Evolutionary conservation across 30 jellyfish, hydroid and myxozoan genomes (phyloP).

Genomic region (Aurelia aurita complex sp. Pacific): DNA sequence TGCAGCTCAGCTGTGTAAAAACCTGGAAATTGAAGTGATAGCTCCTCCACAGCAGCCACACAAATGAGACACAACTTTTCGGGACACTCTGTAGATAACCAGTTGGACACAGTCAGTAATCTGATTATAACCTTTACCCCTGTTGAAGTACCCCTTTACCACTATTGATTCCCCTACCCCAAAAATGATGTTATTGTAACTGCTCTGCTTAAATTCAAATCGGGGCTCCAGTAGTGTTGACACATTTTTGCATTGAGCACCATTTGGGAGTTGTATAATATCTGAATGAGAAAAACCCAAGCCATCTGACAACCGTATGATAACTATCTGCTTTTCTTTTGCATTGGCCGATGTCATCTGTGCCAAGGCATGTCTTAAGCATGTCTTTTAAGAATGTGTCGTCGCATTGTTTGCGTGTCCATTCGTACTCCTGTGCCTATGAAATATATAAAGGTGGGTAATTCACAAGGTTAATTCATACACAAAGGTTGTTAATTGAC

Average conservation of each 20-base stretch:
- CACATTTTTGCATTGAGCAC: conserved; percentile 23
- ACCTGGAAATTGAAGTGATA: too few relatives aligned
- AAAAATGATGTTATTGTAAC: neutral
- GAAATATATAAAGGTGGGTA: neutral
- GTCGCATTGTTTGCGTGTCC: conserved; percentile 40
- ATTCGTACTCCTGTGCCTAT: conserved; percentile 30
- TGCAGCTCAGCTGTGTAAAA: too few relatives aligned
- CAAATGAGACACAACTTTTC: too few relatives aligned
- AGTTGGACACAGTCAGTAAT: too few relatives aligned
- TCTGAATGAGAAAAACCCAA: conserved; percentile 22
- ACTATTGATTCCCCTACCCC: neutral
- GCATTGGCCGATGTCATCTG: neutral
- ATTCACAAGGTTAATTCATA: neutral
- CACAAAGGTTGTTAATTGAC: neutral
- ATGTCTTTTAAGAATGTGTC: conserved; percentile 13
- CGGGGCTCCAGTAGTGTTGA: neutral
- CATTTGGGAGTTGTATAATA: conserved; percentile 12
- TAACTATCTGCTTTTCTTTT: conserved; percentile 6
- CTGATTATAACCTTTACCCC: too few relatives aligned
- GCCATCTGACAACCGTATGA: neutral
- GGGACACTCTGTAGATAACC: too few relatives aligned
- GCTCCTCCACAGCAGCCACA: too few relatives aligned
- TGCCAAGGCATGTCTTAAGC: conserved; percentile 13
- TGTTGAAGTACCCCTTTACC: too few relatives aligned
- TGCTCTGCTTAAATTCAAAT: neutral